Conservation (phyloP, 2,113 vertebrate genomes). For the Mus spicilegus region DNA sequence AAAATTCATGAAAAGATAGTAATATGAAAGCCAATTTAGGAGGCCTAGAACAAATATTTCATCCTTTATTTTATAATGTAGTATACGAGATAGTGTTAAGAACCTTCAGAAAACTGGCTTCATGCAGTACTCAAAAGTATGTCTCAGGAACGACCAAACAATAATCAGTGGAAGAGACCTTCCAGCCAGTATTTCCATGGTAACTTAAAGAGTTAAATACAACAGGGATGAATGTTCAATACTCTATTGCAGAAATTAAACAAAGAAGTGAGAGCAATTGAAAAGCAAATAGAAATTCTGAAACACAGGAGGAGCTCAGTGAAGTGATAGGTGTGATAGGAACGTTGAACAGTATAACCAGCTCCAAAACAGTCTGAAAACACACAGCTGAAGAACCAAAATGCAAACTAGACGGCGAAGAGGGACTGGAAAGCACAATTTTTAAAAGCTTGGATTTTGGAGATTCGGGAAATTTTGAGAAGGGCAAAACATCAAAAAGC, state of each 20-base stretch:
- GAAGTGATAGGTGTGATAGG: not conserved
- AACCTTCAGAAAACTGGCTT: not conserved
- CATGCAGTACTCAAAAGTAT: not conserved
- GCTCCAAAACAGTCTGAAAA: not conserved
- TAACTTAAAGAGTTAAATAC: not conserved
- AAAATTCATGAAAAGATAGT: not conserved
- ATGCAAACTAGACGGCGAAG: not conserved
- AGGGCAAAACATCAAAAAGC: not conserved
- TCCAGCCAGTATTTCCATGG: not conserved
- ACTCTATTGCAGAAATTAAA: not conserved
- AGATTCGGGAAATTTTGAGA: not conserved
- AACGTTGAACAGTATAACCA: not conserved
- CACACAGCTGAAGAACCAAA: not conserved
- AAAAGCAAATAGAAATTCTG: not conserved
- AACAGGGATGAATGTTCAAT: not conserved
- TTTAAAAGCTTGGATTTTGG: not conserved
- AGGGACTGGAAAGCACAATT: fast-evolving
- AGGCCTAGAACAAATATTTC: not conserved
- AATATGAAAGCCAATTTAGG: not conserved
- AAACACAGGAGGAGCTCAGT: not conserved
- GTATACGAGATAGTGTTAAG: no score
- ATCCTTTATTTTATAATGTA: no score
- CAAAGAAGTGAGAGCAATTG: not conserved
- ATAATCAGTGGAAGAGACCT: not conserved
- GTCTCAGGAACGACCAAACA: not conserved